These are phyloP conservation scores for Micoletzkya japonica DNA, from an alignment of 2,888 invertebrate genomes.

Conservation along the genomic window DNA sequence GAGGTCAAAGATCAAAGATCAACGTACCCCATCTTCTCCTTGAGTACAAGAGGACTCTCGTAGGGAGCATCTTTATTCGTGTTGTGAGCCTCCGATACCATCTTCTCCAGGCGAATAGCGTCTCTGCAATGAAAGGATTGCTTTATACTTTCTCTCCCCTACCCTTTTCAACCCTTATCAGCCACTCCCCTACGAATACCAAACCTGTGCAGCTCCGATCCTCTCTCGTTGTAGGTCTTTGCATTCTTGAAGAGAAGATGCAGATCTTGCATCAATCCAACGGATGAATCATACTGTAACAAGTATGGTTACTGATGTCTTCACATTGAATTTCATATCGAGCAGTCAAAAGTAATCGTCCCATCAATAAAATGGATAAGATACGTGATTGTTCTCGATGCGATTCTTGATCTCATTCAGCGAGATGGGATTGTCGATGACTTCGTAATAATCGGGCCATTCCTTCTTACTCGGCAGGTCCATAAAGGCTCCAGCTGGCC, in stretches of 20 bases:
- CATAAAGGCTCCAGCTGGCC: slow-evolving; percentile 89
- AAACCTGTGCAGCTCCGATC: slow-evolving; percentile 79
- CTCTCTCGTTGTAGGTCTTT: slow-evolving; percentile 92
- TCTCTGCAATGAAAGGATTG: slow-evolving; percentile 11
- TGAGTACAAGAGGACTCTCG: slow-evolving; percentile 32
- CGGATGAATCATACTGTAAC: slow-evolving; percentile 52
- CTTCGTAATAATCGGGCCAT: slow-evolving; percentile 94
- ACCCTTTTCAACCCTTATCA: background rate
- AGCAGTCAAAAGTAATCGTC: background rate
- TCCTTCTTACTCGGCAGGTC: slow-evolving; percentile 90
- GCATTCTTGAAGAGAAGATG: slow-evolving; percentile 94
- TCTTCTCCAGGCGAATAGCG: slow-evolving; percentile 11
- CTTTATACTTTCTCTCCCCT: no score
- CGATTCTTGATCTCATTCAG: slow-evolving; percentile 78
- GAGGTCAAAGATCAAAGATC: no score
- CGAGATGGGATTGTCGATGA: slow-evolving; percentile 92
- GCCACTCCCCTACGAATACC: slow-evolving; percentile 67
- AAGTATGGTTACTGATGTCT: no score
- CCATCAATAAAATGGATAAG: no score
- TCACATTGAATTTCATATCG: slow-evolving; percentile 4
- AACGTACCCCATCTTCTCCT: slow-evolving; percentile 38
- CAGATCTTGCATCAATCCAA: slow-evolving; percentile 52
- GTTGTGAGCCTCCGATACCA: slow-evolving; percentile 23
- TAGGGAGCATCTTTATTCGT: slow-evolving; percentile 31
- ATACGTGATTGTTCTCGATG: slow-evolving; percentile 59